These are phyloP conservation scores for Eumacrocentrus americanus DNA, from an alignment of 2,888 invertebrate species.

Conservation along the genomic window DNA sequence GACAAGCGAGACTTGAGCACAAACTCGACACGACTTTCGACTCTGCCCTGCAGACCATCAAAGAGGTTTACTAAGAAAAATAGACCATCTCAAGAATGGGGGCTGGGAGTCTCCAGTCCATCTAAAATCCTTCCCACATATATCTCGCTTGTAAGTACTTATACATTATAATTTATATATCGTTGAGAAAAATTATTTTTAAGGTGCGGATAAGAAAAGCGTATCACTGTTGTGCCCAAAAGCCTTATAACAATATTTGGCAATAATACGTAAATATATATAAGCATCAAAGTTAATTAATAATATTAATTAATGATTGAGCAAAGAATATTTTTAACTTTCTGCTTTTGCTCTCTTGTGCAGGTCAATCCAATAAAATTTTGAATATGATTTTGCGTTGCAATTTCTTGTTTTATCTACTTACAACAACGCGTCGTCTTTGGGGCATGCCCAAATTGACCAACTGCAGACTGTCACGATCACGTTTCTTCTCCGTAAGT, in stretches of 20 bases:
- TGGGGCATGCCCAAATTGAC: slow-evolving; percentile 54
- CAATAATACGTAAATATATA: too few species aligned
- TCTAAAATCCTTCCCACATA: background rate
- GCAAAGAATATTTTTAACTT: too few species aligned
- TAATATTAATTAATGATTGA: too few species aligned
- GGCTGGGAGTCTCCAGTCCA: background rate
- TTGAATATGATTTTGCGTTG: slow-evolving; percentile 17
- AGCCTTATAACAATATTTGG: too few species aligned
- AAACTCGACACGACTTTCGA: slow-evolving; percentile 17
- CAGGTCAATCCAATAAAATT: too few species aligned
- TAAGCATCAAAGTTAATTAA: background rate
- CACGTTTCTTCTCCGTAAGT: slow-evolving; percentile 40
- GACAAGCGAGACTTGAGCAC: slow-evolving; percentile 5
- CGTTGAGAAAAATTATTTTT: background rate
- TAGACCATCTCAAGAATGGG: background rate
- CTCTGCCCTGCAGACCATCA: background rate
- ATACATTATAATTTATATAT: too few species aligned
- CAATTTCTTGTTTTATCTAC: slow-evolving; percentile 38
- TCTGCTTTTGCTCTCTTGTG: too few species aligned
- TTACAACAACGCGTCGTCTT: slow-evolving; percentile 54
- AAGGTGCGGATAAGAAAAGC: background rate
- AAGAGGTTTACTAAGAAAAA: background rate
- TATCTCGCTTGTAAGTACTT: too few species aligned
- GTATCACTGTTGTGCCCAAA: background rate
- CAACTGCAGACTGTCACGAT: slow-evolving; percentile 54